These are phyloP conservation scores for Triplophysa bombifrons DNA, from an alignment of 2,797 vertebrate genomes.

Conservation along the genomic window DNA sequence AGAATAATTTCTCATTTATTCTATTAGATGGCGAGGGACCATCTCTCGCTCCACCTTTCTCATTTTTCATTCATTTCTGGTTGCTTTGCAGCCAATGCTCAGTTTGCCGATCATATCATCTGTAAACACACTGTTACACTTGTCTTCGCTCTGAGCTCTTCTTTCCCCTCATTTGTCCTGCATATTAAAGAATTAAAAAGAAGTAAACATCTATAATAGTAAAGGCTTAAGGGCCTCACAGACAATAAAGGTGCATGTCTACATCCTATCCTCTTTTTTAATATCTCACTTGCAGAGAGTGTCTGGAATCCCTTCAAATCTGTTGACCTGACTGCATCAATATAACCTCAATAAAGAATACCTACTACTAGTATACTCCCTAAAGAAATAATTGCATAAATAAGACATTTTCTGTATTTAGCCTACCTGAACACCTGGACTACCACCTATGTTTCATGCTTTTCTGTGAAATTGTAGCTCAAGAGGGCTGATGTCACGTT, in stretches of 20 bases:
- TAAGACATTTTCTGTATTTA: neutral
- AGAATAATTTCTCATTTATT: constrained; percentile 55
- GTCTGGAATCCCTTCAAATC: neutral
- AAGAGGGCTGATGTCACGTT: constrained; percentile 9
- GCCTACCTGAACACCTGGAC: neutral
- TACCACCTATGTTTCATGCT: neutral
- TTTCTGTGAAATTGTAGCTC: neutral
- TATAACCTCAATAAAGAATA: constrained; percentile 2
- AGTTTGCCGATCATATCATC: constrained; percentile 65
- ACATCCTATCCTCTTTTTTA: neutral
- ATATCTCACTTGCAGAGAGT: neutral
- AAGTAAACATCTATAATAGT: constrained; percentile 26
- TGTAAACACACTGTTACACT: constrained; percentile 60
- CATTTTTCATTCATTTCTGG: constrained; percentile 30
- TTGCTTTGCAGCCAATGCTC: constrained; percentile 11
- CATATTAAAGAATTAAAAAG: constrained; percentile 62
- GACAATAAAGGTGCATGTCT: constrained; percentile 7
- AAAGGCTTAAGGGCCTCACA: neutral
- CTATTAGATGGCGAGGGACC: constrained; percentile 41
- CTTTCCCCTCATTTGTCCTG: constrained; percentile 1
- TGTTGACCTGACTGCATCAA: neutral
- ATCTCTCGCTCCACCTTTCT: constrained; percentile 33
- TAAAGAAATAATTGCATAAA: neutral
- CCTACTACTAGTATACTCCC: neutral
- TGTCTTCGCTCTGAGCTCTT: constrained; percentile 36